Base-by-base conservation (phyloP, 2,113 vertebrate species). In the Brachionichthys hirsutus region DNA sequence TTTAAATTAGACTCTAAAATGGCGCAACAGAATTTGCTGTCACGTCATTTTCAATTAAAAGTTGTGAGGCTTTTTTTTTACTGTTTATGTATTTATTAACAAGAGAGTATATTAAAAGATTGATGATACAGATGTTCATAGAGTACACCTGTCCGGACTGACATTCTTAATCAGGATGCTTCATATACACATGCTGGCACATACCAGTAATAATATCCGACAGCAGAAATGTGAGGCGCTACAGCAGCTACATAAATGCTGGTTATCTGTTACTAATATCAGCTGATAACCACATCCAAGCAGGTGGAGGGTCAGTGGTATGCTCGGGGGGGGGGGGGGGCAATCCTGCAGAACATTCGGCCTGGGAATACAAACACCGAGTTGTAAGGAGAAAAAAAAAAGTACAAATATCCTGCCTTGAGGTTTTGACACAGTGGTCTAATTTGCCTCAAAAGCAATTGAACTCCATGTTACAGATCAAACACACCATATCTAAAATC, bases 81-180 rank as follows among this genome's bases (percentile, higher is more conserved):
- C 68, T 62, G 18, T 62, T 18, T 84, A 70, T 84, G 55, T 83
- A 84, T 87, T 85, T 84, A 83, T 84, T 84, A 75, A 80, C 76
- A 66, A 35, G 45, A 71, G 54, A 60, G 38, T 54, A 85, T 79
- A 84, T 75, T 76, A 81, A 83, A 80, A 79, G 73, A 84, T 40
- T 54, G 64, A 68, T 77, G 70, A 82, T 75, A 59, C 67, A 61
- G 49, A 67, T 65, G 45, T 59, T 34, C 71, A 66, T 64, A 46
- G 68, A 73, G 54, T 49, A 56, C 54, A 58, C 54, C 52, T 73
- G 70, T 73, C 66, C 70, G 77, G 18, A 66, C 58, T 13, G 41
- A 78, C 68, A 51, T 58, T 73, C 60, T 50, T 35, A 9, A 45
- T 62, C 51, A 24, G 59, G 75, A 70, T 18, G 46, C 77, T 64